These are phyloP conservation scores for Sebastes ruberrimus DNA, from an alignment of 2,797 vertebrate genomes.

Conservation along the genomic window DNA sequence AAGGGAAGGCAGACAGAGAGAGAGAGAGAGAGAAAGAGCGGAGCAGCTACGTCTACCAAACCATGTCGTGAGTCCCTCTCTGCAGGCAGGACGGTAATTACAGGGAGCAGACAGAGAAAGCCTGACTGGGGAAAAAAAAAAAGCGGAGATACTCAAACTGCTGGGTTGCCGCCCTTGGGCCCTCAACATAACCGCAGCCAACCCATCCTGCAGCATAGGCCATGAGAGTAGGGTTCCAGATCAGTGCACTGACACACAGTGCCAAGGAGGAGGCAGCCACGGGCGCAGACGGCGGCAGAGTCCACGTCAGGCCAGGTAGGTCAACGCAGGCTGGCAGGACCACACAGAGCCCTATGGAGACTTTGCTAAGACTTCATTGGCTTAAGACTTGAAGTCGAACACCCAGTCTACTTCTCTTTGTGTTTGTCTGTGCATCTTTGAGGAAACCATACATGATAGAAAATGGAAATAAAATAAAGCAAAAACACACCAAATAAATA, in stretches of 20 bases:
- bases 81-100: constrained; percentile 78
- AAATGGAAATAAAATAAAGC: neutral
- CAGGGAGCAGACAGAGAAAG: constrained; percentile 71
- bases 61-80: constrained; percentile 66
- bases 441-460: neutral
- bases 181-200: constrained; percentile 72
- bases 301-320: constrained; percentile 25
- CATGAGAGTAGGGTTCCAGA: constrained; percentile 56
- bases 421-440: neutral
- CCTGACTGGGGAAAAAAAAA: constrained; percentile 47
- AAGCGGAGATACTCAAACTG: constrained; percentile 71
- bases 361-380: neutral
- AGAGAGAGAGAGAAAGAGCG: constrained; percentile 30
- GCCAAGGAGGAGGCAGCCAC: constrained; percentile 5
- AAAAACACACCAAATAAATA: neutral
- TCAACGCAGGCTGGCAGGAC: neutral
- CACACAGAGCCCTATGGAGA: constrained; percentile 3
- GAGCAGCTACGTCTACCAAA: constrained; percentile 51
- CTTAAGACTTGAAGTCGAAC: neutral
- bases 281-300: neutral
- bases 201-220: constrained; percentile 56
- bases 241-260: constrained; percentile 35
- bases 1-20: constrained; percentile 32
- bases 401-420: no score
- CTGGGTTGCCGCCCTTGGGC: constrained; percentile 76